Conservation (phyloP, 2,797 vertebrate species). For the Gymnodraco acuticeps region DNA sequence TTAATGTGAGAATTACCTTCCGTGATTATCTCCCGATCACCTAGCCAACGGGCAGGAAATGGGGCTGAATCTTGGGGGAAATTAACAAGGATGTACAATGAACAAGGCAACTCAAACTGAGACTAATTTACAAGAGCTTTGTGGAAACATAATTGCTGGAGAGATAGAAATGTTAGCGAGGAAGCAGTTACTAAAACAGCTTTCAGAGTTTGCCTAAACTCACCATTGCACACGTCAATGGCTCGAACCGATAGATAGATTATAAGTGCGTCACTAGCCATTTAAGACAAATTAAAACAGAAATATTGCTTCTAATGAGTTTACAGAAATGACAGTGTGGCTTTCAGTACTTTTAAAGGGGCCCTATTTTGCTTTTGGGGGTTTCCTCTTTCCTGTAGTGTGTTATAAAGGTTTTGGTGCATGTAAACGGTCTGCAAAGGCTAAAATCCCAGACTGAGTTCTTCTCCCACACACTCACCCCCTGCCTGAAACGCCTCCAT, state of each 20-base stretch:
- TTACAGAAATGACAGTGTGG: no score
- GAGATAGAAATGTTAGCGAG: not conserved
- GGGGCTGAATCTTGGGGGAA: conserved; percentile 39
- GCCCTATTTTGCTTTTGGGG: no score
- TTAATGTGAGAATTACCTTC: conserved; percentile 60
- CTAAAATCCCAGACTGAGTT: no score
- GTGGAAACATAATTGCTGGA: not conserved
- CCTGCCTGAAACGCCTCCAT: no score
- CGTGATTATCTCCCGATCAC: conserved; percentile 52
- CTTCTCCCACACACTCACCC: no score
- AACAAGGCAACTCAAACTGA: conserved; percentile 39
- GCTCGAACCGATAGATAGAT: not conserved
- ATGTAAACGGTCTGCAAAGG: no score
- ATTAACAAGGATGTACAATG: conserved; percentile 47
- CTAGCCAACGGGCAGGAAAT: conserved; percentile 48
- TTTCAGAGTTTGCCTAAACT: not conserved
- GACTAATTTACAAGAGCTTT: conserved; percentile 28
- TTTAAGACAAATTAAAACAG: not conserved
- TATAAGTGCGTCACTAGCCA: not conserved
- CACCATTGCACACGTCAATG: not conserved
- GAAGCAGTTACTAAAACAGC: not conserved
- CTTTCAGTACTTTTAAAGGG: no score
- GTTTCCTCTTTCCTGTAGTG: no score
- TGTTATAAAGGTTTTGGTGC: no score
- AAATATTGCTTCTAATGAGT: not conserved